Conservation (phyloP, 2,888 invertebrate genomes). For the Pristionchus entomophagus region DNA sequence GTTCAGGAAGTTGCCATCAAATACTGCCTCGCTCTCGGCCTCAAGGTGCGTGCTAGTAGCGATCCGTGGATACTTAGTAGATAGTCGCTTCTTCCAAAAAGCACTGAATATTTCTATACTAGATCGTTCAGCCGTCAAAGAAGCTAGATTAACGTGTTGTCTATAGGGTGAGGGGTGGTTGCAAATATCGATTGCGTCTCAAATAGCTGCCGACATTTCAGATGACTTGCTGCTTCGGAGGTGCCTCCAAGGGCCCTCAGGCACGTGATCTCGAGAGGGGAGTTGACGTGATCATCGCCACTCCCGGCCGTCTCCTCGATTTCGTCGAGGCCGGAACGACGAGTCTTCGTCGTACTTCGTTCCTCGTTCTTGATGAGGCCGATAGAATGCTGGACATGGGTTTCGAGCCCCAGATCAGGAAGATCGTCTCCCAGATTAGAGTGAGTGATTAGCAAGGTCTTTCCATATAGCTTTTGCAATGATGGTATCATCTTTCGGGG, state of each 20-base stretch:
- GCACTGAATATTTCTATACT: background rate
- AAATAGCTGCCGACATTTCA: constrained; percentile 77
- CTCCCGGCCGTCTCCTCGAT: constrained; percentile 80
- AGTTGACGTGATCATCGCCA: constrained; percentile 79
- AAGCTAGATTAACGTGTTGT: no score
- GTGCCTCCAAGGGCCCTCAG: constrained; percentile 94
- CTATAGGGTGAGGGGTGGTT: no score
- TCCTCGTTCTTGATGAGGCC: constrained; percentile 86
- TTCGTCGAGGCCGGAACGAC: constrained; percentile 77
- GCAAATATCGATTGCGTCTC: no score
- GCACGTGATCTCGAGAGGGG: constrained; percentile 78
- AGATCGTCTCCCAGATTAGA: constrained; percentile 79
- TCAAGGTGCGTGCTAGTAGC: constrained; percentile 76
- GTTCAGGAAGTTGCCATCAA: constrained; percentile 88
- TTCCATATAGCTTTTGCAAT: constrained; percentile 6
- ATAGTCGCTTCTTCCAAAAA: no score
- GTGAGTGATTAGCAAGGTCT: no score
- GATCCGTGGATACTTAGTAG: no score
- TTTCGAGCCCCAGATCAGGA: constrained; percentile 80
- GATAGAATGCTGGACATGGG: constrained; percentile 81
- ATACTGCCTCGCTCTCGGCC: constrained; percentile 88
- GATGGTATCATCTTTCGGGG: constrained; percentile 47
- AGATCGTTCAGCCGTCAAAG: no score
- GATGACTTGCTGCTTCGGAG: constrained; percentile 97
- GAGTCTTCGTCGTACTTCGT: constrained; percentile 83